phyloP scores from a whole-genome alignment of 2,113 vertebrate species.

The Pedetes capensis region DNA sequence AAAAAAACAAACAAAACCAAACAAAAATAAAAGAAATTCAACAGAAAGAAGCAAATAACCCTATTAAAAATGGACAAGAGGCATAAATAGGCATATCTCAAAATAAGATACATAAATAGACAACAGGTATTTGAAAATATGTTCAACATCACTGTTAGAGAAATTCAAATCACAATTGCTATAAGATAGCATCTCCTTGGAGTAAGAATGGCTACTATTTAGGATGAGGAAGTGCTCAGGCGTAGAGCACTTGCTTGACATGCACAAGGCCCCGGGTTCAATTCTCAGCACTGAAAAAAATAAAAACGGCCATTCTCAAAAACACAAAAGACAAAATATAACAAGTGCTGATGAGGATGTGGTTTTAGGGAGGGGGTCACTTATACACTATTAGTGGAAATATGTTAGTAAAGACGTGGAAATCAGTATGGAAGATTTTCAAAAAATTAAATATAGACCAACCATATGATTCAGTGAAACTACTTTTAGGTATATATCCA shows the following conservation, averaged over 20 bases:
- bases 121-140: not conserved
- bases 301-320: not conserved
- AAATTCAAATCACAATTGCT: not conserved
- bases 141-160: not conserved
- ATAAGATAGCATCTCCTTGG: not conserved
- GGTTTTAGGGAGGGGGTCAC: not conserved
- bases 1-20: not conserved
- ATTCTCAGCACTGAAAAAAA: too few relatives aligned
- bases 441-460: not conserved
- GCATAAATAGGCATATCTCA: too few relatives aligned
- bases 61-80: too few relatives aligned
- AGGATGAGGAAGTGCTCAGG: too few relatives aligned
- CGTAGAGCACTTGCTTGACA: too few relatives aligned
- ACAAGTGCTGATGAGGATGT: not conserved
- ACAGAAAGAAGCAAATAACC: not conserved
- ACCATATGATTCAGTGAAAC: not conserved
- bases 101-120: too few relatives aligned
- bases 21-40: too few relatives aligned
- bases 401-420: not conserved
- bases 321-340: not conserved
- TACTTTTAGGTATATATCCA: not conserved
- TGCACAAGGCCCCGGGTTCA: too few relatives aligned
- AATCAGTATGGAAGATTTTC: too few relatives aligned
- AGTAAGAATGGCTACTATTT: not conserved
- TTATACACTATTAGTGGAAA: not conserved